Evolutionary conservation across 1,140 invertebrate species (phyloP).

Genomic region (Eriocheir sinensis): DNA sequence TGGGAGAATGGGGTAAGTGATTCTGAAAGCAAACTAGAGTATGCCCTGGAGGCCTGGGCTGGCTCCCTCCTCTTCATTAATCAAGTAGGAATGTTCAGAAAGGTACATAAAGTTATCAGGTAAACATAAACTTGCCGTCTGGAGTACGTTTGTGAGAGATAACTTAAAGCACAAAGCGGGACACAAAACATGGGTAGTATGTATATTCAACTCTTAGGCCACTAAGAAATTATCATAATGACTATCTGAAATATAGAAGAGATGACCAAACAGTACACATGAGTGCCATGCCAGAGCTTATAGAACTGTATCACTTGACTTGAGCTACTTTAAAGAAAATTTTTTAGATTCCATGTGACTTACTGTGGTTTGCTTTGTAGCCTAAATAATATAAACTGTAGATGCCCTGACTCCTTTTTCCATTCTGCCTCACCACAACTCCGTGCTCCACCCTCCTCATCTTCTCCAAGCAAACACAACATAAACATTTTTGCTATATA

Average conservation of each 20-base stretch:
- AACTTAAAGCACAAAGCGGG: slow-evolving; percentile 27
- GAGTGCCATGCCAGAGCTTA: slow-evolving; percentile 9
- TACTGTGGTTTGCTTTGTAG: neutral
- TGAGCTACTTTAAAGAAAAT: neutral
- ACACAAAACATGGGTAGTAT: slow-evolving; percentile 14
- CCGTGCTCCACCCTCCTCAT: too few relatives aligned
- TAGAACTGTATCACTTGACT: neutral
- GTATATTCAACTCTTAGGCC: slow-evolving; percentile 37
- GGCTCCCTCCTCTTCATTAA: slow-evolving; percentile 52
- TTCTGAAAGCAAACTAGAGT: slow-evolving; percentile 12
- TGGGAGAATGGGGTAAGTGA: neutral
- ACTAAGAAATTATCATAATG: slow-evolving; percentile 49
- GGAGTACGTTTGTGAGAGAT: slow-evolving; percentile 1
- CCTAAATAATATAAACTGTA: neutral
- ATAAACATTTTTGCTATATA: too few relatives aligned
- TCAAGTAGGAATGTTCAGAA: slow-evolving; percentile 59
- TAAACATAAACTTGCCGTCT: slow-evolving; percentile 20
- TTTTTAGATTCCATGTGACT: neutral
- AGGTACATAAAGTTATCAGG: slow-evolving; percentile 63
- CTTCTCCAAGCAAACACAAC: too few relatives aligned
- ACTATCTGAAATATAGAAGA: slow-evolving; percentile 52
- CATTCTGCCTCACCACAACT: neutral
- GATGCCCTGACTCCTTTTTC: neutral
- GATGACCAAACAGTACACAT: neutral
- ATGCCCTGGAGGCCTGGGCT: slow-evolving; percentile 16